Evolutionary conservation across 2,113 vertebrate genomes (phyloP), one percentile per base, ranked within the genome.

Genomic region (Rhea americana): DNA sequence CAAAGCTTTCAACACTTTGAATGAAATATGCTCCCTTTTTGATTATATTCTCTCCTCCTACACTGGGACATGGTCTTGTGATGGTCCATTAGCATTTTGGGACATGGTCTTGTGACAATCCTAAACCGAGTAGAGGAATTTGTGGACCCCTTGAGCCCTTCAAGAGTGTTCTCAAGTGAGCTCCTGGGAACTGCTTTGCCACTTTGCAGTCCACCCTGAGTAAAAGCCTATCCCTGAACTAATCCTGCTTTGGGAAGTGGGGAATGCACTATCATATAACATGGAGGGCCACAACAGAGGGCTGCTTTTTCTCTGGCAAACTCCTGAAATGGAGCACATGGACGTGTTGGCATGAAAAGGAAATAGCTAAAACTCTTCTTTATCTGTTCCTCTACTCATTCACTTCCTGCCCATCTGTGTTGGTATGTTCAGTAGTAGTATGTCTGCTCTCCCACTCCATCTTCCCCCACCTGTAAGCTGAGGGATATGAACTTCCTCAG

Each of bases 1-100:
- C 58, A 70, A 81, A 86, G 43, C 6, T 22, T 75, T 72, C 58
- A 58, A 7, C 1, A 7, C 3, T 7, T 4, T 2, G 2, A 39
- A 73, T 70, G 35, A 85, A 79, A 43, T 0, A 1, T 0, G 4
- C 26, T 71, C 24, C 8, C 8, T 75, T 91, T 78, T 59, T 30
- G 32, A 56, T 17, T 56, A 32, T 0, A 0, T 82, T 90, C 2
- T 47, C 41, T n/a, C n/a, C 41, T 43, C 41, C 13, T 43, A 43
- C 19, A n/a, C n/a, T 80, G 43, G 45, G 50, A 37, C 5, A 37
- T 1, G 1, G 8, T 71, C 35, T 91, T 5, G 0, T 70, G 48
- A 62, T n/a, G n/a, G n/a, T n/a, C n/a, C n/a, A n/a, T n/a, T 37
- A 53, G 8, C 37, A 10, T 11, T 94, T 85, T 80, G 43, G 45